Base-by-base conservation (phyloP, 2,888 invertebrate genomes). In the Helobdella robusta region DNA sequence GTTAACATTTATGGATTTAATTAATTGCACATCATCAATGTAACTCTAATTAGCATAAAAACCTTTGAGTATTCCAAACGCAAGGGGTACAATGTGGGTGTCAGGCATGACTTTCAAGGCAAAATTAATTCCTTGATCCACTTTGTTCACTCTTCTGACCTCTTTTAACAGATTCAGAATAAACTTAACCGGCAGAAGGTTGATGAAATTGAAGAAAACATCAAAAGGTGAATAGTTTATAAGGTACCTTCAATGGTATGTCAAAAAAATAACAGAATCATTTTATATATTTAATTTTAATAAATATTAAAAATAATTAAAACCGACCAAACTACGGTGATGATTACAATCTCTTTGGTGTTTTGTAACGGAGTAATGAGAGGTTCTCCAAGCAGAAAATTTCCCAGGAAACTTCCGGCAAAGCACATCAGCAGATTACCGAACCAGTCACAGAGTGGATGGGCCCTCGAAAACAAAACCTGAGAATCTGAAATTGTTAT, bases 221-320 rank as follows among this genome's bases (percentile, higher is more conserved):
- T 98, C 98, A 79, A 97, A 91, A 0, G 98, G 98, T 30, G 91
- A 94, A 83, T 98, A 98, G 83, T 97, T 98, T 70, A 98, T 88
- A 64, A 91, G 82, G 79, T 98, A 98, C 95, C 94, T 94, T 78
- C 1, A 44, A 81, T 15, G n/a, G n/a, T 15, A n/a, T 40, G 44
- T 11, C 81, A 25, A 3, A 34, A 30, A 54, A 52, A 63, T 6
- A 36, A 36, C 11, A 60, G 28, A 36, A 15, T 40, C n/a, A 6
- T 40, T n/a, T 36, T 44, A 28, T 62, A 8, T 11, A 48, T 20
- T 11, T 23, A 23, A 8, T 20, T 4, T 59, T 8, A 36, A 46
- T 18, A 3, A 35, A n/a, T 6, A 34, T 28, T 15, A 59, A 59
- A 40, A 40, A 40, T 40, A 40, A 40, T 15, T 40, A 28, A 30